Base-by-base conservation (phyloP, 1,140 invertebrate genomes). In the Aricia agestis region DNA sequence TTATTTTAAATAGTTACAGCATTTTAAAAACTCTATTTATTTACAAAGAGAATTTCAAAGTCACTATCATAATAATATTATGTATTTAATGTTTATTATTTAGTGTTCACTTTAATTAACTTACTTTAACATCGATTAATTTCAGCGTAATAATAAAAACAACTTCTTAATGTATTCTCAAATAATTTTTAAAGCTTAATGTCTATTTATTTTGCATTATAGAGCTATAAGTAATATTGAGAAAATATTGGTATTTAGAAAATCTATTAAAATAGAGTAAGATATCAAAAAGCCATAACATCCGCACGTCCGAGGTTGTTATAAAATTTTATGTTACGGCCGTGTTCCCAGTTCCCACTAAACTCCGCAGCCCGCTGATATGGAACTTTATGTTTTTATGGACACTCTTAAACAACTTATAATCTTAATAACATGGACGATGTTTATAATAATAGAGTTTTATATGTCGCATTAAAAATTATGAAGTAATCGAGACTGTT, bases 241-340 rank as follows among this genome's bases (percentile, higher is more conserved):
- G 36, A 9, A 59, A 25, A 63, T 63, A 25, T 63, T 25, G 59
- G 10, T 63, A 63, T 63, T 63, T 19, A 78, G 78, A 79, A 84
- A 84, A 84, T 74, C 78, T 78, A 81, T 84, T 82, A 83, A 75
- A 76, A 9, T 25, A 52, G 73, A 76, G 78, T 76, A 80, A 84
- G 83, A 85, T 84, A 86, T 86, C 82, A 86, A 86, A 84, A 84
- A 81, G 78, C 77, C 69, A 80, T 86, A 85, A 84, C 82, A 78
- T 76, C 71, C 69, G 78, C 78, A 81, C 80, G 85, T 84, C 83
- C 82, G 78, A 84, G 85, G 78, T 87, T 85, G 82, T 81, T 87
- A 82, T 85, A 84, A 87, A 85, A 87, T 87, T 83, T 87, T 84
- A 87, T 82, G 82, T 81, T 82, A 81, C 82, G 82, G 80, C 77